These are phyloP conservation scores for Dyspetes luteomarginatus DNA, from an alignment of 2,888 invertebrate genomes.

Conservation along the genomic window DNA sequence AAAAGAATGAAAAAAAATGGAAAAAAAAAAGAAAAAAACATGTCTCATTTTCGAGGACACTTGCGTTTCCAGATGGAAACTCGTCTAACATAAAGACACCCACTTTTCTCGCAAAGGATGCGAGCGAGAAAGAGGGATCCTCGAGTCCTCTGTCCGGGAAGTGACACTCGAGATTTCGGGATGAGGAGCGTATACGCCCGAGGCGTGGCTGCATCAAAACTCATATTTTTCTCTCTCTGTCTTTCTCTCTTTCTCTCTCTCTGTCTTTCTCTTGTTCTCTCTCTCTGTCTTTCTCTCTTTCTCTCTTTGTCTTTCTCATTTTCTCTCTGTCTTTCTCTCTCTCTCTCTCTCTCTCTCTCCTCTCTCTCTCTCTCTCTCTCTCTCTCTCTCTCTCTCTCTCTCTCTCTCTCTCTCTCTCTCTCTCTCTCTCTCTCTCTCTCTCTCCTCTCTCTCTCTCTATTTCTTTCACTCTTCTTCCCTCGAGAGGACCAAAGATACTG, in stretches of 20 bases:
- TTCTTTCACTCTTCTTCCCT: conserved; percentile 14
- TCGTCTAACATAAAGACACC: conserved; percentile 42
- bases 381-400: conserved; percentile 33
- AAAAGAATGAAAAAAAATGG: conserved; percentile 26
- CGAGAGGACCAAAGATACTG: conserved; percentile 34
- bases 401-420: conserved; percentile 14
- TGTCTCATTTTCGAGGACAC: conserved; percentile 13
- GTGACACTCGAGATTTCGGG: conserved; percentile 59
- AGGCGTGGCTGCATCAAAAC: conserved; percentile 55
- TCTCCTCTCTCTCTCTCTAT: conserved; percentile 25
- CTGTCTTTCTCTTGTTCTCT: conserved; percentile 13
- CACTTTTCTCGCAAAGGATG: conserved; percentile 50
- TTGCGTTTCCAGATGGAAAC: conserved; percentile 63
- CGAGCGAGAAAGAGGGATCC: conserved; percentile 33
- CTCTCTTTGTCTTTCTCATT: conserved; percentile 19
- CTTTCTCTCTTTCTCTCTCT: conserved; percentile 16
- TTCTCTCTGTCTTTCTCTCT: conserved; percentile 39
- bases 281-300: conserved; percentile 33
- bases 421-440: too few species aligned
- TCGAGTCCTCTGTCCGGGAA: conserved; percentile 57
- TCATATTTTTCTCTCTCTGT: conserved; percentile 54
- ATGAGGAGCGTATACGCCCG: conserved; percentile 41
- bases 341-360: too few species aligned
- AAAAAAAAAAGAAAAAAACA: conserved; percentile 9
- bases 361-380: conserved; percentile 16